Conservation (phyloP, 1,140 invertebrate species). For the Araneus ventricosus region DNA sequence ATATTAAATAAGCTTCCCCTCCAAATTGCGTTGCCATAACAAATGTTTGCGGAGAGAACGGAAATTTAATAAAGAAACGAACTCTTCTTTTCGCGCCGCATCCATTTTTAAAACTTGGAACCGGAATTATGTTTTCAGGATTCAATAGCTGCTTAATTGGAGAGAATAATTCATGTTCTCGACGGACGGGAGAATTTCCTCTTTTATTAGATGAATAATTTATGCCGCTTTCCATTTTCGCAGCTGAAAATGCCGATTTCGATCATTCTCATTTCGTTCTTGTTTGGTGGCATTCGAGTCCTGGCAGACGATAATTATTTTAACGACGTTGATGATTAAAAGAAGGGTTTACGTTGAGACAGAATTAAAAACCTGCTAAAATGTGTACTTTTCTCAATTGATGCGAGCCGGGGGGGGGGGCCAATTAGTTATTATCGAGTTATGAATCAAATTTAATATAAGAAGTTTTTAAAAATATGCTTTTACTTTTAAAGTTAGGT, state of each 20-base stretch:
- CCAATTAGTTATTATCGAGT: too few relatives aligned
- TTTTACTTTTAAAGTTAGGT: too few relatives aligned
- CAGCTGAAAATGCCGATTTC: background rate
- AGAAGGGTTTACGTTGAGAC: too few relatives aligned
- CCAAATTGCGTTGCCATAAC: background rate
- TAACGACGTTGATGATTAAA: background rate
- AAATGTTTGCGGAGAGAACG: background rate
- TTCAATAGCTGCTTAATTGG: conserved; percentile 16
- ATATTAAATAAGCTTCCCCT: background rate
- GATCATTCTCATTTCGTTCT: background rate
- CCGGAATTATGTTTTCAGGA: background rate
- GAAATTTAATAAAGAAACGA: background rate
- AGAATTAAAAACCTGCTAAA: too few relatives aligned
- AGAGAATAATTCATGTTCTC: background rate
- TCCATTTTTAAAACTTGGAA: background rate
- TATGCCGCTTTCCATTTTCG: background rate
- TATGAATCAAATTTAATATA: too few relatives aligned
- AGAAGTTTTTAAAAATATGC: too few relatives aligned
- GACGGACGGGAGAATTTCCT: background rate
- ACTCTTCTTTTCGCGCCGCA: background rate
- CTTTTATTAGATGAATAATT: conserved; percentile 25
- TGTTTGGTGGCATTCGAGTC: background rate
- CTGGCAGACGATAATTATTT: background rate
- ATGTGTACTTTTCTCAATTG: too few relatives aligned
- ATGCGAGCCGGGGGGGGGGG: too few relatives aligned